These are phyloP conservation scores for Macrotrachela quadricornifera DNA, from an alignment of 1,140 invertebrate genomes.

Conservation along the genomic window DNA sequence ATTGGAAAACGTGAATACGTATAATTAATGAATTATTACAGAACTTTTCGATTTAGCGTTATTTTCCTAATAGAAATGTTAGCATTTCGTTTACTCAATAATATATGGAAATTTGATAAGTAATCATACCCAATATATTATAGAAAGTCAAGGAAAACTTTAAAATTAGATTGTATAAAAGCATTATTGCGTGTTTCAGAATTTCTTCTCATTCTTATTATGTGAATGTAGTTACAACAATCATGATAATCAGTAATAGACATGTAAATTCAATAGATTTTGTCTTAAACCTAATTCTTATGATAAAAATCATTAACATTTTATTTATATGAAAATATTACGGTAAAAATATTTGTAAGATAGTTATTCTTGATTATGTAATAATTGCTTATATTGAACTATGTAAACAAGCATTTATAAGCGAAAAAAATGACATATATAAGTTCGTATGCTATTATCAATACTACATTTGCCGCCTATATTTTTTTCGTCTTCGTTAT, in stretches of 20 bases:
- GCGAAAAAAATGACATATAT: constrained; percentile 59
- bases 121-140: too few species aligned
- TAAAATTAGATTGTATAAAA: too few species aligned
- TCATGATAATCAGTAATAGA: constrained; percentile 65
- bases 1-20: too few species aligned
- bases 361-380: constrained; percentile 50
- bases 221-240: too few species aligned
- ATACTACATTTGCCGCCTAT: constrained; percentile 81
- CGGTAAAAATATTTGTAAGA: not conserved
- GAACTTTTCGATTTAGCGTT: too few species aligned
- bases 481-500: constrained; percentile 60
- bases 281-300: constrained; percentile 71
- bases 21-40: too few species aligned
- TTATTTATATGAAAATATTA: not conserved
- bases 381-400: constrained; percentile 83
- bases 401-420: constrained; percentile 56
- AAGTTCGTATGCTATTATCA: constrained; percentile 70
- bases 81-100: too few species aligned
- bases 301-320: constrained; percentile 24
- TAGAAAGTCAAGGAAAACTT: too few species aligned
- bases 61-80: too few species aligned
- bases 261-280: constrained; percentile 82
- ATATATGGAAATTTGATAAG: too few species aligned
- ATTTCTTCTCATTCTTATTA: too few species aligned
- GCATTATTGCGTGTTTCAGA: too few species aligned